A percentile compares a stretch with the other conserved stretches of the same genome.
Conservation (phyloP, 1,140 invertebrate species). For the Parapsyche elsis region DNA sequence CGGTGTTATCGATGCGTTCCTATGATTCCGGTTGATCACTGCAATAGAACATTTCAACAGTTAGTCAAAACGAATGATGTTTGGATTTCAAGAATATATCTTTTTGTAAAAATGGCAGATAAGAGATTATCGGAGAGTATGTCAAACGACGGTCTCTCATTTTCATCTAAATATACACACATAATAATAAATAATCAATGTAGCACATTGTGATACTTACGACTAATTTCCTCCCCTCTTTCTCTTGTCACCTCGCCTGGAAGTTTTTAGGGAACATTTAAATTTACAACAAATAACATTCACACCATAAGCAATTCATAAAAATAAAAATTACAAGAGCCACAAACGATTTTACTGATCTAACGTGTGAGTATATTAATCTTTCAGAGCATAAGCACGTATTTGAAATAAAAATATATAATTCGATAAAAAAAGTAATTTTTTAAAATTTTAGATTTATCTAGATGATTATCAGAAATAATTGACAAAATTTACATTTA, state of each 20-base stretch:
- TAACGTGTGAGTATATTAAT: too few species aligned
- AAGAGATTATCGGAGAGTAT: too few species aligned
- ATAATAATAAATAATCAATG: not conserved
- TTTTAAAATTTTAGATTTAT: too few species aligned
- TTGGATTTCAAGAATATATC: too few species aligned
- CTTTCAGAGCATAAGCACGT: too few species aligned
- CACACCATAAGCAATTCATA: slow-evolving; percentile 38
- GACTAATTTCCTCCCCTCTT: slow-evolving; percentile 72
- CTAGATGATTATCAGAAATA: too few species aligned
- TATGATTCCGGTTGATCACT: slow-evolving; percentile 80
- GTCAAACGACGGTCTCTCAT: too few species aligned
- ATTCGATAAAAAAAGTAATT: too few species aligned
- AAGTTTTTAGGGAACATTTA: slow-evolving; percentile 57
- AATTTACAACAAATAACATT: slow-evolving; percentile 48
- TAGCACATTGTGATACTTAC: slow-evolving; percentile 64
- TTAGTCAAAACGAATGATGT: too few species aligned
- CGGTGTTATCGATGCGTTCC: slow-evolving; percentile 75
- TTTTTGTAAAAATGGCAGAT: too few species aligned
- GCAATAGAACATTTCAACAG: slow-evolving; percentile 58
- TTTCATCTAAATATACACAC: not conserved
- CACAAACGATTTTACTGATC: not conserved
- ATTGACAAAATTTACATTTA: too few species aligned
- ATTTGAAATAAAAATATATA: too few species aligned
- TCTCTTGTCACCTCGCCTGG: slow-evolving; percentile 72
- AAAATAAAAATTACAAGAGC: slow-evolving; percentile 25